Evolutionary conservation across 2,113 vertebrate species (phyloP).

Genomic region (Cercocebus atys): DNA sequence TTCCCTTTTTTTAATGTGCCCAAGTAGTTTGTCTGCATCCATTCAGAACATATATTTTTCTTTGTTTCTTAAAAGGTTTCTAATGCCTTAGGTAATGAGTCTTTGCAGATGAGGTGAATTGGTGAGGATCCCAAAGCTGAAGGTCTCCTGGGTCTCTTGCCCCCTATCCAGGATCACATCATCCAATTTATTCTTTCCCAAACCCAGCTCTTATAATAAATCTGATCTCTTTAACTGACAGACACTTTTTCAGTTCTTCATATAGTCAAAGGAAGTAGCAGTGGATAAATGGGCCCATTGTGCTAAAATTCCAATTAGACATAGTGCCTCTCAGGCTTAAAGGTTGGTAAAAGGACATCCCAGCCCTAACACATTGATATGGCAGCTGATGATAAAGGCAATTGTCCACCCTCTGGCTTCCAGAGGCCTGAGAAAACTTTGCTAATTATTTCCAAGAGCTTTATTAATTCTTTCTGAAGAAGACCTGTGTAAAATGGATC

Average conservation of each 20-base stretch:
- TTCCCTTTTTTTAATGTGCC: slow-evolving; percentile 3
- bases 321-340: neutral
- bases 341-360: neutral
- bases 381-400: neutral
- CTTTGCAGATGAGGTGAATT: neutral
- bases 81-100: neutral
- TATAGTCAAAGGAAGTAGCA: neutral
- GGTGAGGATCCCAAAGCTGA: neutral
- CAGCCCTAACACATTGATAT: neutral
- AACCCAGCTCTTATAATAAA: neutral
- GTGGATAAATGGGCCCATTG: neutral
- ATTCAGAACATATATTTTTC: neutral
- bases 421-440: neutral
- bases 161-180: neutral
- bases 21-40: neutral
- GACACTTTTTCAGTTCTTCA: neutral
- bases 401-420: neutral
- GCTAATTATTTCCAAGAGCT: slow-evolving; percentile 9
- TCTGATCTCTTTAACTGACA: neutral
- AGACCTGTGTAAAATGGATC: neutral
- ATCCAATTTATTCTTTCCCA: neutral
- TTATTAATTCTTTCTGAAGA: neutral
- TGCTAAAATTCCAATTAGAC: slow-evolving; percentile 9
- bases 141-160: neutral
- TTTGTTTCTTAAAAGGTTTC: neutral